A percentile compares a stretch with the other conserved stretches of the same genome.
Evolutionary conservation across 2,113 vertebrate genomes (phyloP).

Genomic region (Datnioides undecimradiatus): DNA sequence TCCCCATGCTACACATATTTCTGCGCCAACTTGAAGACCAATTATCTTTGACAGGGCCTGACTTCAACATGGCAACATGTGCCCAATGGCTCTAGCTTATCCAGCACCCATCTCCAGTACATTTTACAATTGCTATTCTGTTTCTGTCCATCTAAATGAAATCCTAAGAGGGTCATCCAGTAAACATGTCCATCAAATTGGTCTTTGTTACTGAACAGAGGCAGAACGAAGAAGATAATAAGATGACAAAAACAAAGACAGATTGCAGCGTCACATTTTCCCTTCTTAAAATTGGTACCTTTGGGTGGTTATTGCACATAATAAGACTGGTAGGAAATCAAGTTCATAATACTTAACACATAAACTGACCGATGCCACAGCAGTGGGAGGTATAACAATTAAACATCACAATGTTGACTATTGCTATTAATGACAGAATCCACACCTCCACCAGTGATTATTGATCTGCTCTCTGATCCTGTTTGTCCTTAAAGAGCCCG

Average conservation of each 20-base stretch:
- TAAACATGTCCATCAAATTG: neutral
- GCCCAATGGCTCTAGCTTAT: neutral
- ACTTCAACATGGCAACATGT: constrained; percentile 25
- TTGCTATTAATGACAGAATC: constrained; percentile 78
- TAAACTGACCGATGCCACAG: constrained; percentile 48
- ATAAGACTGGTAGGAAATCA: constrained; percentile 35
- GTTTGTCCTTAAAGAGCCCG: constrained; percentile 5
- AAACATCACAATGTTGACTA: constrained; percentile 75
- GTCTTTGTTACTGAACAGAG: constrained; percentile 17
- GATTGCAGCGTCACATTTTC: constrained; percentile 47
- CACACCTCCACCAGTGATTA: constrained; percentile 25
- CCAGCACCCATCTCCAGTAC: constrained; percentile 3
- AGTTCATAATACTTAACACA: constrained; percentile 37
- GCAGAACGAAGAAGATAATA: constrained; percentile 12
- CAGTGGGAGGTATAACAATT: constrained; percentile 62
- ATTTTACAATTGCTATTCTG: constrained; percentile 1
- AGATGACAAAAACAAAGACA: neutral
- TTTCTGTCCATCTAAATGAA: constrained; percentile 10
- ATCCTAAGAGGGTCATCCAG: neutral
- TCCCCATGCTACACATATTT: constrained; percentile 15
- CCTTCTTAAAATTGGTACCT: constrained; percentile 35
- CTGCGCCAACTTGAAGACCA: neutral
- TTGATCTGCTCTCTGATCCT: constrained; percentile 34
- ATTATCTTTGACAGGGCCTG: constrained; percentile 16
- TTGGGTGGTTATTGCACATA: constrained; percentile 72